Evolutionary conservation across 2,113 vertebrate species (phyloP).

Genomic region (Microcebus tavaratra): DNA sequence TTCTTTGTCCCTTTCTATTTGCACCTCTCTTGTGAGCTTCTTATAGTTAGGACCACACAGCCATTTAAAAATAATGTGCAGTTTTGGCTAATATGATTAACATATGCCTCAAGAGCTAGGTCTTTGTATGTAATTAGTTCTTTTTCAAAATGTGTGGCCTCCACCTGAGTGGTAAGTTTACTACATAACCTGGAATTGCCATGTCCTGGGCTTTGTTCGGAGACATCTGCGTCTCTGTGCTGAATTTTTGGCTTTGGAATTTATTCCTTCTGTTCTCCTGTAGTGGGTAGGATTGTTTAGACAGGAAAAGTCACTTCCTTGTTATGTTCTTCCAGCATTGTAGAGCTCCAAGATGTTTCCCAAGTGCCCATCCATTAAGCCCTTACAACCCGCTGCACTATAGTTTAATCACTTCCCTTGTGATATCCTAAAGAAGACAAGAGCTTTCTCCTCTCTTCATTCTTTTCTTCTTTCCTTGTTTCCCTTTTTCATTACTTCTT

Average conservation of each 20-base stretch:
- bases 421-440: not conserved
- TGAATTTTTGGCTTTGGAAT: not conserved
- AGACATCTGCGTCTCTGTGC: not conserved
- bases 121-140: not conserved
- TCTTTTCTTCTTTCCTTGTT: not conserved
- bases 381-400: no score
- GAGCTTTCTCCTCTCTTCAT: not conserved
- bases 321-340: not conserved
- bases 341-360: not conserved
- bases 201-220: not conserved
- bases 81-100: not conserved
- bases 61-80: not conserved
- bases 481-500: not conserved
- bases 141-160: not conserved
- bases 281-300: not conserved
- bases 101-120: not conserved
- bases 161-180: not conserved
- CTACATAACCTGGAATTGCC: not conserved
- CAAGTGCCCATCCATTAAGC: not conserved
- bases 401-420: not conserved
- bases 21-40: not conserved
- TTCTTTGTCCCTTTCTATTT: not conserved
- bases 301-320: constrained; percentile 35
- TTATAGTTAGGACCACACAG: not conserved
- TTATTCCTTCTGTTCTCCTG: not conserved